Evolutionary conservation across 2,888 invertebrate genomes (phyloP).

Genomic region (Perdita meconis): DNA sequence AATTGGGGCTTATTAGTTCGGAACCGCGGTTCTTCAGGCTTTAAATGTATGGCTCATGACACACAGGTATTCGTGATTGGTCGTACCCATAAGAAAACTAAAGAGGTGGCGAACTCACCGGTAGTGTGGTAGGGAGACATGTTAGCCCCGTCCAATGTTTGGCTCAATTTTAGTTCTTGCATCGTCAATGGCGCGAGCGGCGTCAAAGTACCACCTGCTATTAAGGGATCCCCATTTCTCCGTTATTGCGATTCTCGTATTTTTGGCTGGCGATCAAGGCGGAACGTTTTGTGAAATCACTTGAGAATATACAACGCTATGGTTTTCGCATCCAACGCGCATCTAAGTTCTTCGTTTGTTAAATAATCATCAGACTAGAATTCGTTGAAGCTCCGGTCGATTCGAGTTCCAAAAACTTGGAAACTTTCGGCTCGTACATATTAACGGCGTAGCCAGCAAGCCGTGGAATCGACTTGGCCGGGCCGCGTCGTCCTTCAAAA

Average conservation of each 20-base stretch:
- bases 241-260: conserved; percentile 72
- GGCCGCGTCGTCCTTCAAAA: conserved; percentile 66
- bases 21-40: conserved; percentile 22
- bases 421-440: conserved; percentile 46
- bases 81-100: conserved; percentile 62
- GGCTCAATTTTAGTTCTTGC: conserved; percentile 90
- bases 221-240: conserved; percentile 78
- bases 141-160: conserved; percentile 87
- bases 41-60: conserved; percentile 35
- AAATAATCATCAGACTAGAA: no score
- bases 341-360: no score
- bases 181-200: conserved; percentile 90
- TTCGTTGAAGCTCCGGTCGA: background rate
- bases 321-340: no score
- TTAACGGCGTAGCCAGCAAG: conserved; percentile 61
- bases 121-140: conserved; percentile 89
- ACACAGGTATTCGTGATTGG: conserved; percentile 47
- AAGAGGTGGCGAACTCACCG: conserved; percentile 86
- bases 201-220: conserved; percentile 88
- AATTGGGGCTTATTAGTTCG: conserved; percentile 36
- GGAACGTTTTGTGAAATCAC: conserved; percentile 63
- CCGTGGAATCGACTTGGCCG: conserved; percentile 65
- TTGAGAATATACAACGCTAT: no score
- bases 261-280: conserved; percentile 67
- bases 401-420: background rate